Evolutionary conservation across 1,140 invertebrate species (phyloP).

Genomic region (Nebria ingens): DNA sequence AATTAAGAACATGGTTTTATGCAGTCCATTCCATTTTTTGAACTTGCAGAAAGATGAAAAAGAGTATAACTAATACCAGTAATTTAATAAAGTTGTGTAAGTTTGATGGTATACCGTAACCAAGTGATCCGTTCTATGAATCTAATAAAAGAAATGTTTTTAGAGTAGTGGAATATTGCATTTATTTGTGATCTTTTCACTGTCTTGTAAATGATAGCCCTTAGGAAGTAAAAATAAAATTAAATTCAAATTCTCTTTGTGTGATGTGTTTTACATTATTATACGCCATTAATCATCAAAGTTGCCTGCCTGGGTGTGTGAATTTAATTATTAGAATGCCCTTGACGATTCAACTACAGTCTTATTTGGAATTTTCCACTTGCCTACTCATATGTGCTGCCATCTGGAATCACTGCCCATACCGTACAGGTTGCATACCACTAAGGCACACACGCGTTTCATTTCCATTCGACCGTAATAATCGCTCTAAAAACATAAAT

Average conservation of each 20-base stretch:
- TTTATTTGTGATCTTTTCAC: slow-evolving; percentile 7
- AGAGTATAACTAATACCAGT: not conserved
- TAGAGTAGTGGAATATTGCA: not conserved
- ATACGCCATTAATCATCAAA: too few relatives aligned
- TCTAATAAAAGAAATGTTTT: too few relatives aligned
- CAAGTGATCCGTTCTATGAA: not conserved
- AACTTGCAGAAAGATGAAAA: not conserved
- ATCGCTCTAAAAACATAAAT: too few relatives aligned
- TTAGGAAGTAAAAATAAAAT: not conserved
- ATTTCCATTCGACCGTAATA: too few relatives aligned
- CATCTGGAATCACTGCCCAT: too few relatives aligned
- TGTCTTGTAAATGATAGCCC: slow-evolving; percentile 7
- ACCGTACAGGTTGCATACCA: too few relatives aligned
- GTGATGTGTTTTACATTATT: too few relatives aligned
- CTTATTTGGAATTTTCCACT: not conserved
- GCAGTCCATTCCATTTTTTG: slow-evolving; percentile 4
- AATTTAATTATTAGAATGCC: not conserved
- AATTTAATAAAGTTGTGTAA: not conserved
- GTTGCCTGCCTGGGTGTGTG: too few relatives aligned
- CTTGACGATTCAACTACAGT: not conserved
- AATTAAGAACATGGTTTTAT: not conserved
- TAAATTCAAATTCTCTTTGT: not conserved
- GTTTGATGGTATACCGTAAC: not conserved
- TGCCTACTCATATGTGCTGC: too few relatives aligned
- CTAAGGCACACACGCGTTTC: too few relatives aligned